Base-by-base conservation (phyloP, 1,140 invertebrate genomes). In the Lutraria rhynchaena region DNA sequence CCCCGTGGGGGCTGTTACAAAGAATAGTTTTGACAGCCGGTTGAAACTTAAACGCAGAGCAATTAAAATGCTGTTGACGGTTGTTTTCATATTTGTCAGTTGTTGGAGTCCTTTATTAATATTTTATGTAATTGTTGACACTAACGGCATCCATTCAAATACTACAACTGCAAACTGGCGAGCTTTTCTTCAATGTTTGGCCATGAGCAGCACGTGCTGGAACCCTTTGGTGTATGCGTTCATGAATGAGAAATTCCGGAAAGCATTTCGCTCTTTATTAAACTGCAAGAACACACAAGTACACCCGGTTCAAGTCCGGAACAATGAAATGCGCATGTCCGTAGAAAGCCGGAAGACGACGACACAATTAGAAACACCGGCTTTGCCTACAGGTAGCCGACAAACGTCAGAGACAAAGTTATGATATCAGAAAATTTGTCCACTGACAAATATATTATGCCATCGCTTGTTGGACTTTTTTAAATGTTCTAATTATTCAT, bases 221-320 rank as follows among this genome's bases (percentile, higher is more conserved):
- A 98, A 98, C 90, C 97, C 97, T 0, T 94, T 97, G 46, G 94
- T 98, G 1, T 98, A 97, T 90, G 97, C 96, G 87, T 94, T 96
- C 83, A 96, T 98, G 95, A 97, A 96, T 27, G 94, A 95, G 41
- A 96, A 96, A 90, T 97, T 98, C 89, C 94, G 96, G 83, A 85
- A 82, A 60, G 87, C 77, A 29, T 87, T 88, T 65, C 29, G 49
- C 15, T 77, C 65, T 13, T 37, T 88, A 3, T 35, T 87, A 35
- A 22, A 31, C 1, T 85, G 87, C 55, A 71, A 77, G 61, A 83
- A 85, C 29, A 46, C 35, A 15, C 82, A 71, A 13, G 76, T 87
- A 11, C 69, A 78, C 44, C 87, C 87, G 33, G 24, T 81, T 24
- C 15, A 41, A 15, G 55, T 41, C 35, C 55, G 57, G 7, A 31